phyloP scores from a whole-genome alignment of 2,113 vertebrate species.

The Forbesichthys agassizii region DNA sequence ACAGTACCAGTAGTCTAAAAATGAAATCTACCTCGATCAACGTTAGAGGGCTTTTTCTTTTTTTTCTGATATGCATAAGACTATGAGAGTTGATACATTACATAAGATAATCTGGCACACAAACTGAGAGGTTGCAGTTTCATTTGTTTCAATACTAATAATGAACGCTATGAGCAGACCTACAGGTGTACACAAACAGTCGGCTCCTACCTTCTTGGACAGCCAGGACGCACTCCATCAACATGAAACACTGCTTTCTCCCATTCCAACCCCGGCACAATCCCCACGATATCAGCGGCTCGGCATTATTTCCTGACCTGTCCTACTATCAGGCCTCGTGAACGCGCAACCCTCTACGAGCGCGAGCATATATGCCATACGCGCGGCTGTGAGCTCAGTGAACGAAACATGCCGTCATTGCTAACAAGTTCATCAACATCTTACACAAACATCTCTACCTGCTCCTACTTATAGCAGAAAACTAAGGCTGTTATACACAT shows the following conservation, averaged over 20 bases:
- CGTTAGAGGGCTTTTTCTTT: conserved; percentile 66
- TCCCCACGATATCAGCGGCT: conserved; percentile 66
- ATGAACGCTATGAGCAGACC: neutral
- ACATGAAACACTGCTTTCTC: conserved; percentile 20
- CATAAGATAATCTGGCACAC: conserved; percentile 67
- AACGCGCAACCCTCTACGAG: conserved; percentile 16
- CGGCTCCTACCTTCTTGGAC: conserved; percentile 19
- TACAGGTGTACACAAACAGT: conserved; percentile 15
- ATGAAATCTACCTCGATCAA: conserved; percentile 49
- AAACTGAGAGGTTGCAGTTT: conserved; percentile 36
- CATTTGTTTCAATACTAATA: conserved; percentile 20
- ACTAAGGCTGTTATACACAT: too few relatives aligned
- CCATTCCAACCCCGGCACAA: conserved; percentile 51
- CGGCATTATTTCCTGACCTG: conserved; percentile 16
- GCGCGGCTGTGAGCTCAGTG: conserved; percentile 23
- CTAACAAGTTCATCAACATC: too few relatives aligned
- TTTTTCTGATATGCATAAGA: conserved; percentile 60
- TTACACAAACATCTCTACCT: too few relatives aligned
- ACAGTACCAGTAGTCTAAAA: too few relatives aligned
- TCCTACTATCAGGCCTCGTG: conserved; percentile 3
- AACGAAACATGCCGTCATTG: conserved; percentile 2
- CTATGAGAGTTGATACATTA: conserved; percentile 66
- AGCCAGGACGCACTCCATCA: conserved; percentile 61
- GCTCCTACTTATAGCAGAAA: too few relatives aligned
- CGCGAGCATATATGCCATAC: conserved; percentile 48